Percentiles rank a stretch among this genome's conserved stretches.
phyloP scores from a whole-genome alignment of 2,888 invertebrate genomes.

The Netelia melanura region DNA sequence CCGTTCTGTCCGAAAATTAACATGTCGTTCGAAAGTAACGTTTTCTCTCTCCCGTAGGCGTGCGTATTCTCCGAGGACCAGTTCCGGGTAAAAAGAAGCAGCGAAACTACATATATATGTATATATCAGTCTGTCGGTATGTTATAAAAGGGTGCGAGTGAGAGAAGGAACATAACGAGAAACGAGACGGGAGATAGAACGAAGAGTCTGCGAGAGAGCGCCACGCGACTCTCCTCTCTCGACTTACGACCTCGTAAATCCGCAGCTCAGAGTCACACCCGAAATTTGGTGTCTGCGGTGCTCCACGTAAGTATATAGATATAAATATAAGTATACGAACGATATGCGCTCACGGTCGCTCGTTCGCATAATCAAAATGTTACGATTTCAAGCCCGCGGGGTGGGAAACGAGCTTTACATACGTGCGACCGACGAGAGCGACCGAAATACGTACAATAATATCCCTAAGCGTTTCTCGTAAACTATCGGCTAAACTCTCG shows the following conservation, averaged over 20 bases:
- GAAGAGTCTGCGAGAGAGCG: slow-evolving; percentile 52
- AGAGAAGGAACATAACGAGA: slow-evolving; percentile 26
- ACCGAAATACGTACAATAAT: slow-evolving; percentile 60
- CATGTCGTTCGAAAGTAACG: slow-evolving; percentile 62
- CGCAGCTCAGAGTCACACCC: slow-evolving; percentile 69
- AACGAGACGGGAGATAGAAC: slow-evolving; percentile 27
- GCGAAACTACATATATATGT: slow-evolving; percentile 20
- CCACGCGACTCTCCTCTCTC: slow-evolving; percentile 73
- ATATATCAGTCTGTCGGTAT: neutral
- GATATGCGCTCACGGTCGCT: slow-evolving; percentile 22
- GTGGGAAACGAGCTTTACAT: slow-evolving; percentile 30
- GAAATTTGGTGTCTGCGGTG: slow-evolving; percentile 43
- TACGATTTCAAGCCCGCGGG: slow-evolving; percentile 56
- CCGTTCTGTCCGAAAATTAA: slow-evolving; percentile 62
- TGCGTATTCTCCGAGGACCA: slow-evolving; percentile 61
- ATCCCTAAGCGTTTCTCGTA: slow-evolving; percentile 73
- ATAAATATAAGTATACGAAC: neutral
- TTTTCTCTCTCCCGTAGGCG: slow-evolving; percentile 61
- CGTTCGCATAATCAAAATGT: slow-evolving; percentile 64
- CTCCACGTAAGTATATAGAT: neutral
- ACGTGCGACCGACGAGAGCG: neutral
- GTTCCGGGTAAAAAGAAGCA: slow-evolving; percentile 66
- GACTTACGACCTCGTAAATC: slow-evolving; percentile 76
- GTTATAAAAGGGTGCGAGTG: slow-evolving; percentile 28
- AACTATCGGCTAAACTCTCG: slow-evolving; percentile 71